Evolutionary conservation across 2,888 invertebrate species (phyloP), one percentile per base, ranked within the genome.

Genomic region (Trichopria drosophilae): DNA sequence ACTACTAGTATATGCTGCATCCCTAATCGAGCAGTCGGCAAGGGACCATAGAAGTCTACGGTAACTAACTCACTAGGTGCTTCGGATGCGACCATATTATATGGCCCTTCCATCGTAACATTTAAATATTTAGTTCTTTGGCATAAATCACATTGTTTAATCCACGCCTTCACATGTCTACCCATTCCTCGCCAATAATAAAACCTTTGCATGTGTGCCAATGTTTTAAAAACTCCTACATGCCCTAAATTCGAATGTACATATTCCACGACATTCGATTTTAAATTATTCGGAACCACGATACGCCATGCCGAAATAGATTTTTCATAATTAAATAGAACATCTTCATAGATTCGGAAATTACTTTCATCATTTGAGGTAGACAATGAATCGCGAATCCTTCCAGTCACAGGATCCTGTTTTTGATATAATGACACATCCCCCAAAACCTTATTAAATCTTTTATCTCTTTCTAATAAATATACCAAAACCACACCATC

Each of bases 21-120:
- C 1, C 51, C 48, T 5, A 51, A 45, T 7, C 9, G 34, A 1
- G 50, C 50, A 31, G 15, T 28, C 1, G 53, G 56, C 3, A 53
- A 23, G 1, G 56, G 57, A 0, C 57, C 52, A 44, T 52, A 55
- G 26, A 51, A 58, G 43, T 55, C 55, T 1, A 55, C 48, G 1
- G 58, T 51, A 1, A 55, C 37, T 4, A 55, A 15, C 13, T 58
- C 51, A 4, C 22, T 15, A 0, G 51, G 51, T 5, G 15, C 3
- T 1, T 50, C 20, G 3, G 58, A 28, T n/a, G 13, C 7, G 3
- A 53, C 49, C 10, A 35, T 12, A 5, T 34, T 16, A 42, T 42
- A 19, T 5, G 6, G 13, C 12, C 42, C 42, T 15, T 42, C 29
- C 26, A 26, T 42, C 4, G 29, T 4, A 4, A 13, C 4, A 5